These are phyloP conservation scores for Drosophila murphyi DNA, from an alignment of 1,140 invertebrate genomes.

Conservation along the genomic window DNA sequence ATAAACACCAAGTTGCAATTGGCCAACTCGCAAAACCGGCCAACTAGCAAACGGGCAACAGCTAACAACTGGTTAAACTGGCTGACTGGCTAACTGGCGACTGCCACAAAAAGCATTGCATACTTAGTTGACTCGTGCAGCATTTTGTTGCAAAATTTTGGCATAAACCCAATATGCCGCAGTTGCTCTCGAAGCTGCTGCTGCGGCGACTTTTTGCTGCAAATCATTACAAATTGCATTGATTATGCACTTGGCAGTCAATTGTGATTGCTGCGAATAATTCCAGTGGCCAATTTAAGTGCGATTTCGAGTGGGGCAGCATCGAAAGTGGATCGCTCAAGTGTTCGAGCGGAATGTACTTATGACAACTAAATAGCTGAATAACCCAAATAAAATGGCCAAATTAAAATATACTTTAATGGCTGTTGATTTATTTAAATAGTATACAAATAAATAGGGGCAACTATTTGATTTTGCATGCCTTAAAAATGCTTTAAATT, in stretches of 20 bases:
- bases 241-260: slow-evolving; percentile 79
- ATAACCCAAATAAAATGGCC: not conserved
- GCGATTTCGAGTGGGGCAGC: slow-evolving; percentile 51
- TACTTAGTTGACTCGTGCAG: slow-evolving; percentile 51
- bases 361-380: not conserved
- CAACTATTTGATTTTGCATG: too few relatives aligned
- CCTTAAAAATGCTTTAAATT: too few relatives aligned
- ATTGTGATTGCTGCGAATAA: slow-evolving; percentile 56
- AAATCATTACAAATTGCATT: slow-evolving; percentile 77
- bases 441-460: too few relatives aligned
- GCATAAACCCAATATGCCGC: slow-evolving; percentile 44
- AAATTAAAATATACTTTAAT: not conserved
- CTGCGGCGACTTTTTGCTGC: slow-evolving; percentile 1
- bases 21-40: slow-evolving; percentile 26
- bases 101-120: slow-evolving; percentile 64
- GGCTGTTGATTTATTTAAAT: not conserved
- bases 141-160: slow-evolving; percentile 42
- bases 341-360: not conserved
- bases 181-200: not conserved
- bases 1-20: slow-evolving; percentile 74
- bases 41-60: slow-evolving; percentile 1
- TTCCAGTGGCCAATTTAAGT: slow-evolving; percentile 51
- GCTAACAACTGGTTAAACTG: not conserved
- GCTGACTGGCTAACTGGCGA: slow-evolving; percentile 26
- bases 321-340: slow-evolving; percentile 44